These are phyloP conservation scores for Epirrhoe tristata DNA, from an alignment of 2,888 invertebrate genomes.

Conservation along the genomic window DNA sequence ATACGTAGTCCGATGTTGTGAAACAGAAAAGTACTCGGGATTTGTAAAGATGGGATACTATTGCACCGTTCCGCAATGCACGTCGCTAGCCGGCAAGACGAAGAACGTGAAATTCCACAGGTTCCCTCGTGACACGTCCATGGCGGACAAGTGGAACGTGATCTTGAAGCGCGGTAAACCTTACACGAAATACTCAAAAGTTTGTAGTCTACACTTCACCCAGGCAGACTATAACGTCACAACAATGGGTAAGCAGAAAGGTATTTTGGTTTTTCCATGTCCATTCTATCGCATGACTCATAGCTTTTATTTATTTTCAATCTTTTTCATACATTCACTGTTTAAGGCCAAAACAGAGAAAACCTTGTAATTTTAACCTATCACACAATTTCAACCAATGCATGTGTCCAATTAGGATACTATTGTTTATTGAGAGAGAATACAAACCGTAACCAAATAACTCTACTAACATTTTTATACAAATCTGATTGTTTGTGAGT, in stretches of 20 bases:
- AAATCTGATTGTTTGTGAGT: neutral
- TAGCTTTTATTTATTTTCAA: conserved; percentile 40
- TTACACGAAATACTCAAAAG: conserved; percentile 82
- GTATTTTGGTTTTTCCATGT: conserved; percentile 78
- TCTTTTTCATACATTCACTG: conserved; percentile 9
- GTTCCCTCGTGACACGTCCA: conserved; percentile 72
- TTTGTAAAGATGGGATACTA: conserved; percentile 79
- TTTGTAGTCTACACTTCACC: conserved; percentile 81
- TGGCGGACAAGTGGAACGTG: conserved; percentile 78
- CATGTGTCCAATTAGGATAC: neutral
- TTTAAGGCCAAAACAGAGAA: conserved; percentile 7
- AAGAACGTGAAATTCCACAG: conserved; percentile 83
- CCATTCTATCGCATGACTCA: conserved; percentile 53
- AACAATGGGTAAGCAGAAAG: conserved; percentile 84
- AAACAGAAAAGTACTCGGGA: conserved; percentile 50
- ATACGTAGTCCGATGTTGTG: conserved; percentile 44
- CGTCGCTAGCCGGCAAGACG: conserved; percentile 83
- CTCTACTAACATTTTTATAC: neutral
- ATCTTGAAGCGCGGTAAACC: conserved; percentile 80
- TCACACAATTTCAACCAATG: neutral
- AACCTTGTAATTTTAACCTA: neutral
- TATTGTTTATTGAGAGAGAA: neutral
- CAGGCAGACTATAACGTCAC: conserved; percentile 81
- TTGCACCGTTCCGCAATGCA: conserved; percentile 83
- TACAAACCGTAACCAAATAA: neutral